Base-by-base conservation (phyloP, 2,888 invertebrate genomes). In the Ectropis crepuscularia region DNA sequence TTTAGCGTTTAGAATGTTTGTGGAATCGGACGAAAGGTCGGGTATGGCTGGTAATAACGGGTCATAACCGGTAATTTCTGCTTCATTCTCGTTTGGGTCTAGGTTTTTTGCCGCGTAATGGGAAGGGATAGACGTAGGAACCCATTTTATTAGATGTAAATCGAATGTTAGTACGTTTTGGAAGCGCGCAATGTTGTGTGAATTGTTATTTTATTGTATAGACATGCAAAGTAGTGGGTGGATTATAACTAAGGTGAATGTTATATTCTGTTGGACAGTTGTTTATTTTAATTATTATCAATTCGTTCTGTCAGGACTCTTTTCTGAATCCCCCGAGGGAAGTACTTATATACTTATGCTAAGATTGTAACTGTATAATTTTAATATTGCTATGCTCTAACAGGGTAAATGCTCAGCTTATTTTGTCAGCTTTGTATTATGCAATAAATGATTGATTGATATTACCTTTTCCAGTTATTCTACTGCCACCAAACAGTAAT, bases 1-100 rank as follows among this genome's bases (percentile, higher is more conserved):
- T 73, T 71, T 74, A 67, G 61, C 76, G 74, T 66, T 73, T 65
- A 69, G 66, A 74, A 73, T 71, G 68, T 70, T 69, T 59, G 67
- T 70, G 68, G 51, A 63, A 36, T 51, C 63, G 63, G 63, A 57
- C 53, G 57, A 63, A 53, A 58, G 61, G 50, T 55, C 61, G 50
- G 53, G 50, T 46, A 57, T 59, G 43, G 16, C 47, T 53, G 59
- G 47, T 63, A 57, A 63, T 61, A 62, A 46, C 28, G 41, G 51
- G 51, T 42, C 51, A 42, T 55, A 58, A 39, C 28, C 12, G 55
- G 55, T 63, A 59, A 54, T 55, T 63, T 55, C 46, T 55, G 54
- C 39, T 59, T 53, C 38, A 41, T 48, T 48, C 39, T 39, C 11
- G 58, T 53, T 39, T 43, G 39, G 57, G 45, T 58, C 63, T 63